Evolutionary conservation across 2,888 invertebrate genomes (phyloP).

Genomic region (Leptopilina syphax): DNA sequence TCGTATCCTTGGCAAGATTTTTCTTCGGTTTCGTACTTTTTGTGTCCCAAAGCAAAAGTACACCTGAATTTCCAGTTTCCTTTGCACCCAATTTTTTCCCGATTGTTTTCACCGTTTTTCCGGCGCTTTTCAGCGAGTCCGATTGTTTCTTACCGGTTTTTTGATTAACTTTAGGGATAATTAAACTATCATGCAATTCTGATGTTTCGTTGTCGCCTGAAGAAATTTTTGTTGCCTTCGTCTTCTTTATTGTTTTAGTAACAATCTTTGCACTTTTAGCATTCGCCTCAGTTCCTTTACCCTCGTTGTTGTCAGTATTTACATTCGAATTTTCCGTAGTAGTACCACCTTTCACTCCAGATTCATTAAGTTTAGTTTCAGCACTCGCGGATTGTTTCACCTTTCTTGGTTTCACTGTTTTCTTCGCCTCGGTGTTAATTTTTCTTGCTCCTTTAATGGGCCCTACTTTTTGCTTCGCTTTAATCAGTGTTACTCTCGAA

Average conservation of each 20-base stretch:
- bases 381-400: conserved; percentile 39
- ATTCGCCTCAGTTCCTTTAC: conserved; percentile 54
- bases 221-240: conserved; percentile 54
- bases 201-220: conserved; percentile 55
- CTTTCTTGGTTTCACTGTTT: conserved; percentile 59
- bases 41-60: conserved; percentile 42
- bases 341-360: background rate
- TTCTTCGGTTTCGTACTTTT: conserved; percentile 59
- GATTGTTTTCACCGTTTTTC: conserved; percentile 54
- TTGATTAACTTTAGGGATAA: conserved; percentile 63
- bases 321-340: conserved; percentile 51
- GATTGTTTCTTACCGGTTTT: conserved; percentile 64
- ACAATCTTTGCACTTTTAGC: conserved; percentile 68
- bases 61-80: conserved; percentile 56
- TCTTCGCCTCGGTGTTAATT: conserved; percentile 62
- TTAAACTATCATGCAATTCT: conserved; percentile 52
- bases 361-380: conserved; percentile 44
- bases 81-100: conserved; percentile 62
- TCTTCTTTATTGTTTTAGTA: conserved; percentile 63
- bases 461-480: conserved; percentile 70
- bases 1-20: conserved; percentile 52
- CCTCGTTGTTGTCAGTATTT: conserved; percentile 52
- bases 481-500: conserved; percentile 69
- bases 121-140: conserved; percentile 61
- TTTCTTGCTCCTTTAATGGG: conserved; percentile 67